phyloP scores from a whole-genome alignment of 2,888 invertebrate species.

The Drepana falcataria region DNA sequence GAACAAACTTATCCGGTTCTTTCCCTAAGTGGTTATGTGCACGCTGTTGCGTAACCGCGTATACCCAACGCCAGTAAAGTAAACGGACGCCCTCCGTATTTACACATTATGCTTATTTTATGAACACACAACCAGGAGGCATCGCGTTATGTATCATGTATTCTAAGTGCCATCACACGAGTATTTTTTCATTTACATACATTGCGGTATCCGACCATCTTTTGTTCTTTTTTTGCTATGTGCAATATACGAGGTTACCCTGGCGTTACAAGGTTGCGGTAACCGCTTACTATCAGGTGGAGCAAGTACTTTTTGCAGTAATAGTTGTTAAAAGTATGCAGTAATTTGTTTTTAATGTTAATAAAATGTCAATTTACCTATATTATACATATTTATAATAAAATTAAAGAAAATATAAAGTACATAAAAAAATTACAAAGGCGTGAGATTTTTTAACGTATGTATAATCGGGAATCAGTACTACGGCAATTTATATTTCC shows the following conservation, averaged over 20 bases:
- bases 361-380: too few relatives aligned
- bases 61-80: constrained; percentile 1
- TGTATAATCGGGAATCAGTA: not conserved
- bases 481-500: not conserved
- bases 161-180: not conserved
- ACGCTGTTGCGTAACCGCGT: not conserved
- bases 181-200: too few relatives aligned
- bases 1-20: not conserved
- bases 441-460: not conserved
- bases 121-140: constrained; percentile 6
- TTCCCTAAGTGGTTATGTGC: not conserved
- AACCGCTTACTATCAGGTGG: too few relatives aligned
- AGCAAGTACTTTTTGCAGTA: too few relatives aligned
- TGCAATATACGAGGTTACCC: too few relatives aligned
- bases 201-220: too few relatives aligned
- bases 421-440: not conserved
- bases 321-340: too few relatives aligned
- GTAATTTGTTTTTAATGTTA: too few relatives aligned
- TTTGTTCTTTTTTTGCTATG: too few relatives aligned
- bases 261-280: too few relatives aligned
- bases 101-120: constrained; percentile 13
- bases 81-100: constrained; percentile 1
- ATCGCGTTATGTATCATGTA: constrained; percentile 11
- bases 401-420: too few relatives aligned
- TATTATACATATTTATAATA: too few relatives aligned